Conservation (phyloP, 2,888 invertebrate species). For the Harpagoxenus sublaevis region DNA sequence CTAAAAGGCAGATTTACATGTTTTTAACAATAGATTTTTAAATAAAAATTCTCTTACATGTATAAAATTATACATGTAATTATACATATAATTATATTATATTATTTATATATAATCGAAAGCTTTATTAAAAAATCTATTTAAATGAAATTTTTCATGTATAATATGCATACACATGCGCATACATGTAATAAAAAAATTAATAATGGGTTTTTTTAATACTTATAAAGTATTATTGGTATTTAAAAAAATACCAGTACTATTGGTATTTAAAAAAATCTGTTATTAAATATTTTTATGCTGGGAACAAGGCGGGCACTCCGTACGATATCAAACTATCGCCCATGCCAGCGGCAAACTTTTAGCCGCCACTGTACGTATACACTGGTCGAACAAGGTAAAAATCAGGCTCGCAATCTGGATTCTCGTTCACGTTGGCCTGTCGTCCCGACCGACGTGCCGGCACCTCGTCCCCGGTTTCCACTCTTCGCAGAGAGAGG, state of each 20-base stretch:
- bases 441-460: conserved; percentile 24
- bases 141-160: neutral
- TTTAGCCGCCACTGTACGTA: conserved; percentile 35
- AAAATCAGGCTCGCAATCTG: conserved; percentile 37
- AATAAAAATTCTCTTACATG: neutral
- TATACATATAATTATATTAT: neutral
- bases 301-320: neutral
- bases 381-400: conserved; percentile 8
- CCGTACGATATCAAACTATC: neutral
- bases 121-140: neutral
- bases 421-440: conserved; percentile 36
- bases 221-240: neutral
- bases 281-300: neutral
- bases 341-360: conserved; percentile 12
- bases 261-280: neutral
- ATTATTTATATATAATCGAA: neutral
- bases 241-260: neutral
- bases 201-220: neutral
- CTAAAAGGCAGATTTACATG: neutral
- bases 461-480: conserved; percentile 36
- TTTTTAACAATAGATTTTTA: neutral
- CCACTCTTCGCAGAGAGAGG: conserved; percentile 8
- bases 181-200: neutral
- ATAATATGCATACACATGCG: neutral
- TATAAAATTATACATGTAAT: neutral